Evolutionary conservation across 2,888 invertebrate species (phyloP), one percentile per base, ranked within the genome.

Genomic region (Pandemis cinnamomeana): DNA sequence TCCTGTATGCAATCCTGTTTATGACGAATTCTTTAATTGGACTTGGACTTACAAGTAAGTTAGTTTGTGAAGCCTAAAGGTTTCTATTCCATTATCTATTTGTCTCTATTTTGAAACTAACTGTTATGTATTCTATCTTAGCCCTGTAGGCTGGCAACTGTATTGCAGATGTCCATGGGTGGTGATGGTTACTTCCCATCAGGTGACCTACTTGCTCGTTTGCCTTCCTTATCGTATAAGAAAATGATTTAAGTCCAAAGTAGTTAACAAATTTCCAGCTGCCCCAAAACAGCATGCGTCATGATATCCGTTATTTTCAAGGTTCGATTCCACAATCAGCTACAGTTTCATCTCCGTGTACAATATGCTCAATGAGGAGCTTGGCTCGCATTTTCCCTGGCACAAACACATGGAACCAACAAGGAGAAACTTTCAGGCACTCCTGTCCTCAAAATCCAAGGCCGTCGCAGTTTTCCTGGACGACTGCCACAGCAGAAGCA

Each of bases 31-130:
- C 76, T 93, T 93, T 71, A 93, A 93, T 74, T 93, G 93, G 93
- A 91, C 91, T 13, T 93, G 92, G 93, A 89, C 90, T 0, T 93
- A 92, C 78, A 90, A 84, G 91, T 92, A 81, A 75, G 79, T 63
- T 36, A 36, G 27, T 36, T 36, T 2, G 27, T 1, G 2, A 36
- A 36, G 27, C 27, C 2, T 36, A 36, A 36, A 36, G 1, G 4
- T 36, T 36, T 36, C 2, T 36, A 36, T 36, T 4, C 27, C 27
- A 4, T 36, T 36, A 36, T 36, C 27, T 2, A 36, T 36, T 36
- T 36, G 27, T 36, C 27, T 36, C 27, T 36, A 36, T 36, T 36
- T 36, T 36, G 27, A 36, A 36, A 36, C 27, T 2, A 36, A 36
- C 0, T 36, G 2, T 36, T 36, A 36, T 36, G 27, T 36, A 36